phyloP scores from a whole-genome alignment of 2,113 vertebrate species.

The Phylloscopus whistleri region DNA sequence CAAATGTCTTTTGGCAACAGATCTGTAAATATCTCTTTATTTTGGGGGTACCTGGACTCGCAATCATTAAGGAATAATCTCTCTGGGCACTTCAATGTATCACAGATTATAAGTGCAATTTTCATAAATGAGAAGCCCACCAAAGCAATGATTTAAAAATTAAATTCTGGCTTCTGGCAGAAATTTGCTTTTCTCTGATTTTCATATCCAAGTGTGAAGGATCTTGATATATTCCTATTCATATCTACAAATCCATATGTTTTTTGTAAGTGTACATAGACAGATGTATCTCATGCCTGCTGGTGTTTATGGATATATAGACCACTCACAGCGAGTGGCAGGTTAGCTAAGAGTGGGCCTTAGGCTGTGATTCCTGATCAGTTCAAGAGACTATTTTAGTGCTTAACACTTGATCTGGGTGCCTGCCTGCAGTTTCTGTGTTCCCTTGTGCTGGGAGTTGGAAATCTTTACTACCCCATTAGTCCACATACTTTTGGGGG shows the following conservation, averaged over 20 bases:
- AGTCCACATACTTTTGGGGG: background rate
- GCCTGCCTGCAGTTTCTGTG: background rate
- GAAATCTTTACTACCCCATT: background rate
- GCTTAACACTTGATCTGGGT: background rate
- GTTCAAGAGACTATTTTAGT: background rate
- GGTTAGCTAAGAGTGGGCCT: background rate
- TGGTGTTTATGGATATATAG: background rate
- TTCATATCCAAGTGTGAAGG: background rate
- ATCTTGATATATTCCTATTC: background rate
- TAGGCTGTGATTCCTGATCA: background rate
- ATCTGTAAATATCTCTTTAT: background rate
- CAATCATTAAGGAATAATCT: fast-evolving
- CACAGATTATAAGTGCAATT: background rate
- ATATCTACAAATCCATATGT: fast-evolving
- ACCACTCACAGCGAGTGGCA: background rate
- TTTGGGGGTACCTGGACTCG: background rate
- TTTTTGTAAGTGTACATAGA: background rate
- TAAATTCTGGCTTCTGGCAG: background rate
- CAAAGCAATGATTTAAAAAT: background rate
- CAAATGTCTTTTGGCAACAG: background rate
- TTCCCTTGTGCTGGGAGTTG: background rate
- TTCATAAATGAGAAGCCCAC: background rate
- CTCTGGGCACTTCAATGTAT: background rate
- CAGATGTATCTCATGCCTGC: background rate
- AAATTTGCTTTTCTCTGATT: background rate